Percentiles rank a stretch among this genome's conserved stretches.
These are phyloP conservation scores for Odontamblyopus lacepedii DNA, from an alignment of 2,797 vertebrate species.

Conservation along the genomic window DNA sequence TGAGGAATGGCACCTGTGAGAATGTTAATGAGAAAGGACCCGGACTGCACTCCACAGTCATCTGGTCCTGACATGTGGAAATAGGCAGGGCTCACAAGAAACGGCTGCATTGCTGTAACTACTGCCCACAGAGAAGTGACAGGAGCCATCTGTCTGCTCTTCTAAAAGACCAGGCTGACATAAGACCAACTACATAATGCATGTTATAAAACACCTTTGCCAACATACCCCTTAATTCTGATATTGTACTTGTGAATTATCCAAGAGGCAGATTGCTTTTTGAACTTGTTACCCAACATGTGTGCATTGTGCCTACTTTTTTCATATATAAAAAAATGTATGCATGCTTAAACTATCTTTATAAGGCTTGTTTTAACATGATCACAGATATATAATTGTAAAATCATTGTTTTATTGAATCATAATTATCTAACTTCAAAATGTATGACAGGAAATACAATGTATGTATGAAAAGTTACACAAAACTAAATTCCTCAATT, in stretches of 20 bases:
- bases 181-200: not conserved
- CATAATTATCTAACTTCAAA: not conserved
- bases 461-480: not conserved
- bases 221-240: not conserved
- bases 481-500: not conserved
- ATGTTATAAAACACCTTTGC: not conserved
- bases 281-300: no score
- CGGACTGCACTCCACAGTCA: constrained; percentile 36
- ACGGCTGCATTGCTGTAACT: constrained; percentile 8
- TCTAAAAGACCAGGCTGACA: not conserved
- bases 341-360: not conserved
- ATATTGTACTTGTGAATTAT: no score
- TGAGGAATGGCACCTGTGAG: constrained; percentile 4
- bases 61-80: constrained; percentile 59
- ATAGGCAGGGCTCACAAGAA: constrained; percentile 39
- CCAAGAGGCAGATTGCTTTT: no score
- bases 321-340: no score
- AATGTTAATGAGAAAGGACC: constrained; percentile 17
- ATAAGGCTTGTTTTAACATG: not conserved
- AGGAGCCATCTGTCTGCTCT: constrained; percentile 11
- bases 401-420: not conserved
- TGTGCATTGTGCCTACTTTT: no score
- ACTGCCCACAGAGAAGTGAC: constrained; percentile 3
- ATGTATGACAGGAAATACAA: not conserved
- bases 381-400: not conserved